phyloP scores from a whole-genome alignment of 2,888 invertebrate species.

The Sturmia bella region DNA sequence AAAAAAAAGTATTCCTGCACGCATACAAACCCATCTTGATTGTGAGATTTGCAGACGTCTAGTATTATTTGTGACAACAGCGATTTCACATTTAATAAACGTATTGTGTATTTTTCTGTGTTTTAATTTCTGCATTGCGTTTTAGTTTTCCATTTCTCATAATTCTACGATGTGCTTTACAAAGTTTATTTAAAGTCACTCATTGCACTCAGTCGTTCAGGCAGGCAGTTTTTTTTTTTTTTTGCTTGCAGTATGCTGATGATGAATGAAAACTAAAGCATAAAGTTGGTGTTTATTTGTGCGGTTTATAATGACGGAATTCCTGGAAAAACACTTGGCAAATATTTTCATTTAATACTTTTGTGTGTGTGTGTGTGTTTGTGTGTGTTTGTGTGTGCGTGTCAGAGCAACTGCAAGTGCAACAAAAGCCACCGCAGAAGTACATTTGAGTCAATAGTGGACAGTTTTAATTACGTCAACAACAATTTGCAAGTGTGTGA shows the following conservation, averaged over 20 bases:
- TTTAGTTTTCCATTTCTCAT: conserved; percentile 53
- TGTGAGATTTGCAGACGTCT: conserved; percentile 50
- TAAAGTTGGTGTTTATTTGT: conserved; percentile 74
- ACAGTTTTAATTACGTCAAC: conserved; percentile 43
- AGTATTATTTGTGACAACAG: conserved; percentile 43
- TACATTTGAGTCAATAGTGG: conserved; percentile 27
- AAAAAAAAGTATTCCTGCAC: conserved; percentile 2
- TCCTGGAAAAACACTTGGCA: conserved; percentile 78
- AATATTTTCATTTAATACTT: conserved; percentile 66
- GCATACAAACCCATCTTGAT: too few relatives aligned
- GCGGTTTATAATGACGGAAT: conserved; percentile 74
- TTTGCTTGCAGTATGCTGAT: conserved; percentile 7
- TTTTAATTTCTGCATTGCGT: conserved; percentile 57
- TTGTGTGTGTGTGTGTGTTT: background rate
- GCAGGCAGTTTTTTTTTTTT: background rate
- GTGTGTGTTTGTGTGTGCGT: background rate
- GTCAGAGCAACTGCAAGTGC: conserved; percentile 23
- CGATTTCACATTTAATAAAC: conserved; percentile 23
- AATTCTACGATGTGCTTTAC: conserved; percentile 52
- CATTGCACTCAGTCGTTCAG: background rate
- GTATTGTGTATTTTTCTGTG: background rate
- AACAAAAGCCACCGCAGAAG: conserved; percentile 25
- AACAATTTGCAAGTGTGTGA: conserved; percentile 36
- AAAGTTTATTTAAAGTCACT: conserved; percentile 35
- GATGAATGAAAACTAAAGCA: conserved; percentile 20